These are phyloP conservation scores for Pollimyrus isidori DNA, from an alignment of 2,113 vertebrate genomes.

Conservation along the genomic window DNA sequence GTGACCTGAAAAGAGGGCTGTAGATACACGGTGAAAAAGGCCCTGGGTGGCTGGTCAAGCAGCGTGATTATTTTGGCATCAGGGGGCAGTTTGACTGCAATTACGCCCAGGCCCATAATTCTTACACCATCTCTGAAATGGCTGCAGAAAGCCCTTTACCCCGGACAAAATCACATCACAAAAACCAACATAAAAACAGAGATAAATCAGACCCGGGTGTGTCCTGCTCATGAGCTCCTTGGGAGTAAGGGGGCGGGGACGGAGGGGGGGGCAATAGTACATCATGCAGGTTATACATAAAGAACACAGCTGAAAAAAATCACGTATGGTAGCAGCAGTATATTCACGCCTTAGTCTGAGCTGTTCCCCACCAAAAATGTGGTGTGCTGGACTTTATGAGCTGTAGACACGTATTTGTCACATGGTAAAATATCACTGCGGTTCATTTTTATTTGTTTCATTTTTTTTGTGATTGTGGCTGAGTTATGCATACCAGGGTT, in stretches of 20 bases:
- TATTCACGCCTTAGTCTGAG: background rate
- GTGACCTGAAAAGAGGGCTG: constrained; percentile 12
- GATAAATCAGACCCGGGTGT: constrained; percentile 7
- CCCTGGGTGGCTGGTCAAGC: background rate
- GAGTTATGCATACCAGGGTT: background rate
- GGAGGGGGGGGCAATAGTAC: too few species aligned
- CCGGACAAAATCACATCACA: constrained; percentile 6
- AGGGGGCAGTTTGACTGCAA: constrained; percentile 19
- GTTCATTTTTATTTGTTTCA: background rate
- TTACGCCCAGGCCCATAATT: constrained; percentile 18
- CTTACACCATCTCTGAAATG: background rate
- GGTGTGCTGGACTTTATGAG: background rate
- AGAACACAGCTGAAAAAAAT: background rate
- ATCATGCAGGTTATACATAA: background rate
- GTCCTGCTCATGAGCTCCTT: background rate
- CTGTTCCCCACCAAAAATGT: background rate
- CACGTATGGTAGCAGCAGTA: background rate
- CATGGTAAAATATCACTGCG: background rate
- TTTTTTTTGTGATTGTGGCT: background rate
- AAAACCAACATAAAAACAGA: constrained; percentile 9
- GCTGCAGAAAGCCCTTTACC: background rate
- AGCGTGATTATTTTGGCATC: constrained; percentile 12
- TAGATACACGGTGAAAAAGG: background rate
- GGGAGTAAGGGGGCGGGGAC: background rate
- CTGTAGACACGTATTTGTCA: background rate